Conservation (phyloP, 2,113 vertebrate species). For the Pycnonotus jocosus region DNA sequence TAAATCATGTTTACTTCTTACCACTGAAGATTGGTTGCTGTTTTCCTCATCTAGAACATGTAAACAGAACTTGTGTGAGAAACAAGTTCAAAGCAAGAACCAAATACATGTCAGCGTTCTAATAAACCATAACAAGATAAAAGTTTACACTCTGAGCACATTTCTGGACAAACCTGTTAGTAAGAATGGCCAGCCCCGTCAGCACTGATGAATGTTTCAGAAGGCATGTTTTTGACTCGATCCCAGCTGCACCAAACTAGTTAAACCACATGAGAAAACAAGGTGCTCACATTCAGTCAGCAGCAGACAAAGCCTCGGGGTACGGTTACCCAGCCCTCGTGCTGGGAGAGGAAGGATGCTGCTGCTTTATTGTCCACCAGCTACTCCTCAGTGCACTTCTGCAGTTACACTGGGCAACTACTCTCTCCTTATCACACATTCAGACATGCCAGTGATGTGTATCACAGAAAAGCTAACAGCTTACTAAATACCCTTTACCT, state of each 20-base stretch:
- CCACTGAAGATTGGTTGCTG: neutral
- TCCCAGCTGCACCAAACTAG: neutral
- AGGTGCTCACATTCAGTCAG: neutral
- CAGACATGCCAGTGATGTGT: neutral
- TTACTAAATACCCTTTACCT: neutral
- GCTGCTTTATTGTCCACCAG: neutral
- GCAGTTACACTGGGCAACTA: neutral
- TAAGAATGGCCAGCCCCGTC: neutral
- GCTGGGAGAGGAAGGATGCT: neutral
- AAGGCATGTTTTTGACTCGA: neutral
- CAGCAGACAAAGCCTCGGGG: neutral
- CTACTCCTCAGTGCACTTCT: neutral
- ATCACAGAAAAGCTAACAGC: neutral
- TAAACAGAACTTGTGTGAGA: neutral
- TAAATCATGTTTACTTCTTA: neutral
- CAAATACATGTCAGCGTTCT: neutral
- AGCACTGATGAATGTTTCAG: neutral
- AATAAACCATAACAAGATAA: neutral
- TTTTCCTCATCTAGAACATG: neutral
- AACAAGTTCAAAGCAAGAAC: neutral
- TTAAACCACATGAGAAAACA: neutral
- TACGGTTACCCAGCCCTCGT: neutral
- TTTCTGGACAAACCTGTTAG: neutral
- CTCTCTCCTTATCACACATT: neutral
- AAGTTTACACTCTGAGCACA: neutral